These are phyloP conservation scores for Panagrolaimus sp. DNA, from an alignment of 1,140 invertebrate genomes.

Conservation along the genomic window DNA sequence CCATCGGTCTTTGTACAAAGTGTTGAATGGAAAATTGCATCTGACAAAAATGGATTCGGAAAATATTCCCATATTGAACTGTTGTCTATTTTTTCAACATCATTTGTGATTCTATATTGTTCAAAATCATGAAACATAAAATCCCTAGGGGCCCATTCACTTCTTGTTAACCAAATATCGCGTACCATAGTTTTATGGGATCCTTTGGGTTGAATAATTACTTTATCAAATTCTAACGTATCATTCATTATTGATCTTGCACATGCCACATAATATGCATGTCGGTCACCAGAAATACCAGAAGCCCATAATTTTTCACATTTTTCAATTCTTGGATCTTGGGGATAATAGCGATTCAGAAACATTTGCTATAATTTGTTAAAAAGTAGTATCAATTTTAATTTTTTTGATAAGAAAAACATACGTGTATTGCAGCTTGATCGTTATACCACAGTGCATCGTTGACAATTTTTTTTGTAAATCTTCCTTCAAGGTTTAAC, in stretches of 20 bases:
- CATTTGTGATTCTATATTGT: too few relatives aligned
- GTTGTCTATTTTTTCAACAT: too few relatives aligned
- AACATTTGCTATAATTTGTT: constrained; percentile 3
- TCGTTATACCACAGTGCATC: constrained; percentile 45
- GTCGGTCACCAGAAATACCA: neutral
- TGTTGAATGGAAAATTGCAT: too few relatives aligned
- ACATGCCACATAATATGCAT: neutral
- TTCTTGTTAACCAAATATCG: constrained; percentile 39
- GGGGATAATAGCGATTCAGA: neutral
- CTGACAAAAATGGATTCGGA: too few relatives aligned
- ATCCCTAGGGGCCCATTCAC: constrained; percentile 28
- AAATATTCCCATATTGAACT: too few relatives aligned
- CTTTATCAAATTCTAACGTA: neutral
- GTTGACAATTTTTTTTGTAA: constrained; percentile 33
- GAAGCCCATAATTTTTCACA: neutral
- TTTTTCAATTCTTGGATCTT: neutral
- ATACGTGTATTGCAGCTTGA: constrained; percentile 41
- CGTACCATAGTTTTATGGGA: constrained; percentile 5
- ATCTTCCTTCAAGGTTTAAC: constrained; percentile 28
- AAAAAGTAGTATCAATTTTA: neutral
- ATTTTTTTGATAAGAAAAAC: neutral
- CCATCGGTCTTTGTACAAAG: too few relatives aligned
- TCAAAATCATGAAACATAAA: constrained; percentile 37
- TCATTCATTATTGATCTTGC: neutral
- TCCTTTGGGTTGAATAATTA: neutral